A percentile compares a stretch with the other conserved stretches of the same genome.
phyloP scores from a whole-genome alignment of 2,113 vertebrate genomes.

The Noturus placidus region DNA sequence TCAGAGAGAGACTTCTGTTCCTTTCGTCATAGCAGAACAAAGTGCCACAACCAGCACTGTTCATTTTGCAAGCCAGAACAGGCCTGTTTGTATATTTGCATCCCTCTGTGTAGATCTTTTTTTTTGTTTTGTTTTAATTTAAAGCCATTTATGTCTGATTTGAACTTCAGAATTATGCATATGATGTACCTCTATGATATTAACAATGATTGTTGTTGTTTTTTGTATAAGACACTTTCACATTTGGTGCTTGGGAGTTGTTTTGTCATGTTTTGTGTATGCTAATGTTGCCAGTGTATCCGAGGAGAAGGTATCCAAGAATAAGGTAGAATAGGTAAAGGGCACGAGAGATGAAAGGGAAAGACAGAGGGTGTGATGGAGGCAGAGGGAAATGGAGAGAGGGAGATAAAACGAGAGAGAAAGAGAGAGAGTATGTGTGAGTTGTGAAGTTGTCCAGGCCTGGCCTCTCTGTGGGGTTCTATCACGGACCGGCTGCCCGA shows the following conservation, averaged over 20 bases:
- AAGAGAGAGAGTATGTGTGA: slow-evolving; percentile 53
- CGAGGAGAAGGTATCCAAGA: slow-evolving; percentile 8
- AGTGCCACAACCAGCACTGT: slow-evolving; percentile 64
- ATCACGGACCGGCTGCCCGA: slow-evolving; percentile 84
- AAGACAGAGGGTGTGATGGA: not conserved
- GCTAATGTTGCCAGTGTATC: not conserved
- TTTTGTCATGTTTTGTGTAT: not conserved
- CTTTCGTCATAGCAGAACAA: slow-evolving; percentile 60
- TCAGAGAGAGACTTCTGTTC: slow-evolving; percentile 65
- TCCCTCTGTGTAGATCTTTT: not conserved
- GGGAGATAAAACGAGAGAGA: not conserved
- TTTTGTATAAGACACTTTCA: too few species aligned
- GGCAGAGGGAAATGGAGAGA: slow-evolving; percentile 33
- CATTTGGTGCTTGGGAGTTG: not conserved
- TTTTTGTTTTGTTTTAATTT: not conserved
- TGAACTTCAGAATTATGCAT: not conserved
- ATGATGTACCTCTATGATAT: not conserved
- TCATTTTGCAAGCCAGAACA: slow-evolving; percentile 65
- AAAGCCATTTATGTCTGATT: not conserved
- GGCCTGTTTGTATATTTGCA: slow-evolving; percentile 6
- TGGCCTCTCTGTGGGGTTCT: slow-evolving; percentile 80
- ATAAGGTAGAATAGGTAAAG: not conserved
- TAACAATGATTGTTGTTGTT: not conserved
- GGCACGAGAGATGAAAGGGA: slow-evolving; percentile 30
- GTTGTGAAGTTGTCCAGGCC: slow-evolving; percentile 78